Conservation (phyloP, 2,888 invertebrate genomes). For the Diploptera punctata region DNA sequence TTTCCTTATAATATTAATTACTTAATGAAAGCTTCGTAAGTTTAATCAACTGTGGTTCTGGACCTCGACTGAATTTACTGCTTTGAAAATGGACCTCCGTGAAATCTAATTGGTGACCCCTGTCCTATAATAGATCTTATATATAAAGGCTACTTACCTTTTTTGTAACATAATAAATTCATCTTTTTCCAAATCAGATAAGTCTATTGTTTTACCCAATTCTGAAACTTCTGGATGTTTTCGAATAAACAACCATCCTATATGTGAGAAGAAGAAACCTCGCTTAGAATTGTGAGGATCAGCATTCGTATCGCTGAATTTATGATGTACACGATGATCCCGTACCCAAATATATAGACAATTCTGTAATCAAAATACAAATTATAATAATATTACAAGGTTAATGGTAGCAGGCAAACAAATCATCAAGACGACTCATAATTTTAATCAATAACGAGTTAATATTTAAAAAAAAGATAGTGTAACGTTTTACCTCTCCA, state of each 20-base stretch:
- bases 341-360: conserved; percentile 78
- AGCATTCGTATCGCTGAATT: conserved; percentile 74
- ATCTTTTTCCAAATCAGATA: conserved; percentile 78
- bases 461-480: no score
- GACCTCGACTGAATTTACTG: no score
- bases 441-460: no score
- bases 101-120: no score
- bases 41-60: no score
- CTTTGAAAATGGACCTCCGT: no score
- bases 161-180: conserved; percentile 77
- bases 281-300: conserved; percentile 82
- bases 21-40: no score
- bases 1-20: no score
- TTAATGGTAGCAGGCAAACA: no score
- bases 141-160: conserved; percentile 64
- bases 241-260: conserved; percentile 82
- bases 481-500: conserved; percentile 58
- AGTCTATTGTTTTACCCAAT: conserved; percentile 71
- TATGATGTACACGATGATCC: conserved; percentile 83
- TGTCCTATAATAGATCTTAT: no score
- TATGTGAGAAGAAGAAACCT: conserved; percentile 88
- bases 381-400: no score
- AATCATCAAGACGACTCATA: no score
- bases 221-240: conserved; percentile 79
- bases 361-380: conserved; percentile 65